Percentiles rank a stretch among this genome's conserved stretches.
Evolutionary conservation across 1,140 invertebrate genomes (phyloP).

Genomic region (Drosophila nebulosa): DNA sequence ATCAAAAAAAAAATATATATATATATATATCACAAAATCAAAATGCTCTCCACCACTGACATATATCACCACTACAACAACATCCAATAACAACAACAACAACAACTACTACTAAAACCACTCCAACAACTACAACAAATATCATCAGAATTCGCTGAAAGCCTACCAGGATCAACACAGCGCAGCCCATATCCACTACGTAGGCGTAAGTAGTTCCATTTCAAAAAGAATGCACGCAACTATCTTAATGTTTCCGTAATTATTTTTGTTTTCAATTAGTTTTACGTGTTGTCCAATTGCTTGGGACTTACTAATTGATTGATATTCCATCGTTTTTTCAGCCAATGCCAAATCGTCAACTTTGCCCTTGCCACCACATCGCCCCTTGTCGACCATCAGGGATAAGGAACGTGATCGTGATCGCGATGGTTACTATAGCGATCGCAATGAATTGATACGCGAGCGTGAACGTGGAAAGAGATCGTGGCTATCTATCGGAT

Average conservation of each 20-base stretch:
- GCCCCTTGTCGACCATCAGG: conserved; percentile 77
- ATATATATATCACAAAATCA: conserved; percentile 14
- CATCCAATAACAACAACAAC: conserved; percentile 17
- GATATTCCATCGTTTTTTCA: conserved; percentile 12
- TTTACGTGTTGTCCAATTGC: neutral
- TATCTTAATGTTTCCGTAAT: conserved; percentile 2
- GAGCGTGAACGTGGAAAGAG: conserved; percentile 86
- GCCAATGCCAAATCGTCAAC: conserved; percentile 88
- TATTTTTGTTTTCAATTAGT: conserved; percentile 9
- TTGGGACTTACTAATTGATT: neutral
- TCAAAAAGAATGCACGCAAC: conserved; percentile 40
- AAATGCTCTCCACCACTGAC: conserved; percentile 45
- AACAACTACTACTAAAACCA: conserved; percentile 20
- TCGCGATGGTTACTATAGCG: conserved; percentile 90
- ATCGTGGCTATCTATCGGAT: conserved; percentile 92
- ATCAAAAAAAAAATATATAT: too few relatives aligned
- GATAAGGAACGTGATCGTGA: conserved; percentile 82
- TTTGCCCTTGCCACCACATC: conserved; percentile 87
- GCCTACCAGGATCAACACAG: conserved; percentile 89
- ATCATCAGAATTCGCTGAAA: conserved; percentile 90
- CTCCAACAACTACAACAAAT: conserved; percentile 35
- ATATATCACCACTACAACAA: conserved; percentile 32
- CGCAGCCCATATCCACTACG: conserved; percentile 90
- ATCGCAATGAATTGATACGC: conserved; percentile 90
- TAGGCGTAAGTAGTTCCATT: conserved; percentile 87